Conservation (phyloP, 1,140 invertebrate species). For the Stenopsyche tienmushanensis region DNA sequence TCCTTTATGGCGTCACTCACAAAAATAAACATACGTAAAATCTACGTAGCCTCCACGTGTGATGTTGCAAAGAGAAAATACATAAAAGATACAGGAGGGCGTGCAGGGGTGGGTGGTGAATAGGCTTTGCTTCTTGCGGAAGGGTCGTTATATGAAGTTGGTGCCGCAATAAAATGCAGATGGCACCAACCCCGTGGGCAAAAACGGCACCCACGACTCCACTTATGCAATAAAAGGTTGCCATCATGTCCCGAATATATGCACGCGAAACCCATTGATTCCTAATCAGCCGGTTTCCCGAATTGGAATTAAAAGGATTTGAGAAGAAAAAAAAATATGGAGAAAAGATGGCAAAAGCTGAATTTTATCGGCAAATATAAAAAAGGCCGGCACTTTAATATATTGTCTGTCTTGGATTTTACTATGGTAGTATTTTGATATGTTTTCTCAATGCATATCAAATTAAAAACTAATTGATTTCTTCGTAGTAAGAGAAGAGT, state of each 20-base stretch:
- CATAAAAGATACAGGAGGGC: slow-evolving; percentile 4
- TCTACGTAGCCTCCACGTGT: not conserved
- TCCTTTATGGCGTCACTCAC: no score
- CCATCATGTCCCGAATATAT: not conserved
- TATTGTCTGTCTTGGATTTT: no score
- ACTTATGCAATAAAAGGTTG: not conserved
- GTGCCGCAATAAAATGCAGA: slow-evolving; percentile 19
- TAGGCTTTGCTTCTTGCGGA: not conserved
- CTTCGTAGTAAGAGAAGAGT: no score
- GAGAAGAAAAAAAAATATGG: no score
- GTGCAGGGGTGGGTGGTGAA: slow-evolving; percentile 10
- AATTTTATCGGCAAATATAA: no score
- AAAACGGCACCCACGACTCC: slow-evolving; percentile 1
- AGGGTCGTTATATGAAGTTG: slow-evolving; percentile 2
- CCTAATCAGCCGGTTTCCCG: not conserved
- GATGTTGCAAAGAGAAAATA: slow-evolving; percentile 2
- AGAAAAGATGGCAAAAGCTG: no score
- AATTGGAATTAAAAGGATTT: no score
- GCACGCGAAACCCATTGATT: not conserved
- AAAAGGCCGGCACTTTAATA: no score
- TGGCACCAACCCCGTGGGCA: slow-evolving; percentile 6
- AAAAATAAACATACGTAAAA: no score
- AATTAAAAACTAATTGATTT: no score
- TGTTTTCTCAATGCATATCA: no score
- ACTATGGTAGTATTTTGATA: no score